Base-by-base conservation (phyloP, 2,888 invertebrate genomes). In the Troides aeacus region DNA sequence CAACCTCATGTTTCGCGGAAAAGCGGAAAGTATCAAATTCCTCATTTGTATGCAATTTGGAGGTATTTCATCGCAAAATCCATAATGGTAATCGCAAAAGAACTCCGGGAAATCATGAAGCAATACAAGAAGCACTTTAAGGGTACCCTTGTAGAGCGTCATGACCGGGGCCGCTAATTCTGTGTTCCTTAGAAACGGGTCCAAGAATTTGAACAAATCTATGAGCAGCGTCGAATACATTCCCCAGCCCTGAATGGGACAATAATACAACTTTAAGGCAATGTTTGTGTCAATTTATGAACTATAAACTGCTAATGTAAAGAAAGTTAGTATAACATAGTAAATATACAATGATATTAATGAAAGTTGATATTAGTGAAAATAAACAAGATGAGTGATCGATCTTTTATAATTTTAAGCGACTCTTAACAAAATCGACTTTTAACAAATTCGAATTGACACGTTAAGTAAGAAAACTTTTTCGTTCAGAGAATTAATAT, bases 51-150 rank as follows among this genome's bases (percentile, higher is more conserved):
- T 99, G 89, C 99, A 99, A 87, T 99, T 99, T 5, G 99, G 98
- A 62, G 99, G 99, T 79, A 99, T 99, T 72, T 98, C 99, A 88
- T 99, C 99, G 87, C 99, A 99, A 92, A 99, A 99, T 61, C 98
- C 97, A 86, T 99, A 99, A 87, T 99, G 99, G 88, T 99, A 99
- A 86, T 99, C 99, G 88, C 99, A 99, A 65, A 99, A 94, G 87
- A 99, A 99, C 90, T 99, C 99, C 0, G 99, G 99, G 87, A 99
- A 99, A 86, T 99, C 99, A 84, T 99, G 99, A 17, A 99, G 93
- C 46, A 99, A 92, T 0, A 99, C 99, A 57, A 99, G 93, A 65
- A 99, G 93, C 12, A 99, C 98, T 73, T 99, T 95, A 62, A 99
- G 92, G 0, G 99, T 98, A 77, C 99, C 99, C 90, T 98, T 99